Evolutionary conservation across 1,140 invertebrate genomes (phyloP), one percentile per base, ranked within the genome.

Genomic region (Caerostris extrusa): DNA sequence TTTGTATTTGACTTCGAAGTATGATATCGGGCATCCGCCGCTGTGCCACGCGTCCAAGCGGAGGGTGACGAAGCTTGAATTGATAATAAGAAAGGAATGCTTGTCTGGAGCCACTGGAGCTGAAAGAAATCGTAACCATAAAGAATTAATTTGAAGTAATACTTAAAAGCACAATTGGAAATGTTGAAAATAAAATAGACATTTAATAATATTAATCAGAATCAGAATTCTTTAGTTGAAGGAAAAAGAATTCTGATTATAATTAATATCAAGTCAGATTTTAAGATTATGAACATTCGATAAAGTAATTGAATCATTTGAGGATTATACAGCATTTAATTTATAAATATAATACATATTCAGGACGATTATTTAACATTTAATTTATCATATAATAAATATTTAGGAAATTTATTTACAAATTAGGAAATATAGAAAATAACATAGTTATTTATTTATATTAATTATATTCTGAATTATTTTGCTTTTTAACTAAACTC

Each of bases 1-100:
- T 96, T 99, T 99, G 96, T 99, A 98, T 96, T 99, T 98, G 58
- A 99, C 98, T 91, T 99, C 98, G 96, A 99, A 99, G 95, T 98
- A 98, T 67, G 98, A 97, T 97, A 99, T 99, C 3, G 98, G 98
- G 96, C 99, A 99, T 60, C 98, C 98, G 93, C 98, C 98, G 96
- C 99, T 98, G 89, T 98, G 97, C 99, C 99, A 99, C 90, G 98
- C 97, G 95, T 97, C 98, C 82, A 99, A 97, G 95, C 98, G 98
- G 83, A 99, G 96, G 7, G 98, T 98, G 12, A 99, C 98, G 94
- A 98, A 98, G 90, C 98, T 99, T 3, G 98, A 98, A 8, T 98
- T 99, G 5, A 98, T 98, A 96, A 98, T 98, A 95, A 99, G 98
- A 87, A 95, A 94, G 10, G 93, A 90, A 14, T 94, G 69, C 77